Conservation (phyloP, 35 echinoderm and acorn worm species). For the Heliocidaris erythrogramma region DNA sequence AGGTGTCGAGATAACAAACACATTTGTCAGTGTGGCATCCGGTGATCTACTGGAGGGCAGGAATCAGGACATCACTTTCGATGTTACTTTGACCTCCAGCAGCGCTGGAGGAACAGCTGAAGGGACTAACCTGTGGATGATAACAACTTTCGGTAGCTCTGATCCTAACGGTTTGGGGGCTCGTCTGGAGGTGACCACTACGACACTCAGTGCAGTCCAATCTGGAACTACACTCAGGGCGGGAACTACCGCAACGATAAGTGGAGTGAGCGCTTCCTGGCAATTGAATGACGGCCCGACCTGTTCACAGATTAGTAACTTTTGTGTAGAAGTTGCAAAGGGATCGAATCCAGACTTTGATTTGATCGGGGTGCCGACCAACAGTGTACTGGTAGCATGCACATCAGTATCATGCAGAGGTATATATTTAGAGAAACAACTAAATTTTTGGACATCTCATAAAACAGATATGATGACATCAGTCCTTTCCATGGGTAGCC, state of each 20-base stretch:
- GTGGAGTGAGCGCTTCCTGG: not conserved
- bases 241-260: not conserved
- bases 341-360: constrained; percentile 8
- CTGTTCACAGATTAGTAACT: constrained; percentile 12
- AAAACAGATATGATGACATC: no score
- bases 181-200: not conserved
- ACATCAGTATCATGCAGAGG: constrained; percentile 8
- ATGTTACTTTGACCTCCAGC: not conserved
- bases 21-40: not conserved
- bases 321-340: not conserved
- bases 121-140: constrained; percentile 9
- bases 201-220: not conserved
- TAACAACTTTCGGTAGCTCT: not conserved
- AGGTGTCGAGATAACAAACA: constrained; percentile 22
- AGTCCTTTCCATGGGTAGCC: no score
- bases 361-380: not conserved
- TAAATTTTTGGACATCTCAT: no score
- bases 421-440: not conserved
- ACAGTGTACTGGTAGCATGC: not conserved
- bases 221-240: not conserved
- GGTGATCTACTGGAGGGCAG: not conserved
- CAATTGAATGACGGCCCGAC: not conserved
- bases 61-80: not conserved
- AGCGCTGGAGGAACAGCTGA: not conserved
- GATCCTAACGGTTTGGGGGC: not conserved